A percentile compares a stretch with the other conserved stretches of the same genome.
Conservation (phyloP, 92 coral and sea anemone genomes). For the Umimayanthus chanpuru region DNA sequence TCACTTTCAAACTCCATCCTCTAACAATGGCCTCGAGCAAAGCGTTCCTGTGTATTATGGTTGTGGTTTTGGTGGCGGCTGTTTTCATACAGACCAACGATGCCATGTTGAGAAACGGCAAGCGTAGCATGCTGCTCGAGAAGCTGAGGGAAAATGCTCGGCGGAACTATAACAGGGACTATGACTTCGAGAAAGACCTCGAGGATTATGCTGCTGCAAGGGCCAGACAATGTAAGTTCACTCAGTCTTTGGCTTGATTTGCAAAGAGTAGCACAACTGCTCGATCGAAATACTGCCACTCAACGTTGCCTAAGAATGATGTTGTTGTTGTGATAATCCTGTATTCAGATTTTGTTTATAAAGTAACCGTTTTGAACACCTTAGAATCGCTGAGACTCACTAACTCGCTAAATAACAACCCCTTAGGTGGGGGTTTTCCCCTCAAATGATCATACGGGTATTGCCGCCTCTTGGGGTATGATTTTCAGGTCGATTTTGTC, state of each 20-base stretch:
- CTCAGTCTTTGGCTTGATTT: no score
- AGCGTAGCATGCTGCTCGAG: constrained; percentile 15
- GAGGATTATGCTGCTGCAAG: constrained; percentile 7
- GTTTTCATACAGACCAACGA: constrained; percentile 36
- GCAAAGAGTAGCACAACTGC: no score
- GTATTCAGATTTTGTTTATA: neutral
- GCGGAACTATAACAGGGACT: constrained; percentile 14
- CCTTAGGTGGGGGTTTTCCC: neutral
- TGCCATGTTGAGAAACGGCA: constrained; percentile 39
- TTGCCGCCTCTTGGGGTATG: no score
- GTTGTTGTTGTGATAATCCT: no score
- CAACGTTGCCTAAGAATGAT: no score
- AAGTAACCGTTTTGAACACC: neutral
- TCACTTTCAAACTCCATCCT: neutral
- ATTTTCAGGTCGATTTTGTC: no score
- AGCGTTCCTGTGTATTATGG: constrained; percentile 27
- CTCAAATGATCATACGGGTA: no score
- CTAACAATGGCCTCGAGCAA: constrained; percentile 34
- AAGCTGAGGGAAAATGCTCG: constrained; percentile 10
- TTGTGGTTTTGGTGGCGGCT: constrained; percentile 41
- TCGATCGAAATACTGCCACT: no score
- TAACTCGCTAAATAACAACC: neutral
- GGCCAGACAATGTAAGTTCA: constrained; percentile 4
- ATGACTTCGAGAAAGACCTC: constrained; percentile 21
- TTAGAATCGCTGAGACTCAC: neutral